These are phyloP conservation scores for Coremacera marginata DNA, from an alignment of 2,888 invertebrate species.

Conservation along the genomic window DNA sequence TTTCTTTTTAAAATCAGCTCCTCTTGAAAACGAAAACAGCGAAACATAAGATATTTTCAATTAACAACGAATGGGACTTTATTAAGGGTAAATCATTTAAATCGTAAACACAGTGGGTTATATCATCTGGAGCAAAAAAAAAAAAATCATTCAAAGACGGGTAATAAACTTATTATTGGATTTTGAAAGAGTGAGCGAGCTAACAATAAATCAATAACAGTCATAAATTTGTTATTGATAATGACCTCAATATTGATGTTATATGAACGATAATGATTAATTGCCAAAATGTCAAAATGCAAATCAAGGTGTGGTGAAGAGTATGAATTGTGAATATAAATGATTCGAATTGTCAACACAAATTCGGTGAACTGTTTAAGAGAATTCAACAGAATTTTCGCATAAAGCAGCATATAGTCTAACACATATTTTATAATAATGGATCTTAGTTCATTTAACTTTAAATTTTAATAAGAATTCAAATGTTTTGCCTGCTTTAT, in stretches of 20 bases:
- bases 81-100: too few relatives aligned
- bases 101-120: too few relatives aligned
- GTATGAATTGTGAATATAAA: background rate
- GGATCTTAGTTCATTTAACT: background rate
- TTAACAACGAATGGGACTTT: too few relatives aligned
- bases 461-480: background rate
- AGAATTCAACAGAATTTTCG: background rate
- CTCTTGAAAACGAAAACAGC: too few relatives aligned
- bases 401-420: background rate
- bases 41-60: too few relatives aligned
- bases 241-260: constrained; percentile 24
- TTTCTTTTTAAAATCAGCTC: too few relatives aligned
- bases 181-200: background rate
- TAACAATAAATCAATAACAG: constrained; percentile 35
- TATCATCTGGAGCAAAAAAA: too few relatives aligned
- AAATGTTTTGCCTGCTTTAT: background rate
- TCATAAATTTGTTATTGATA: constrained; percentile 37
- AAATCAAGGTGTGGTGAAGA: constrained; percentile 31
- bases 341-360: background rate
- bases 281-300: constrained; percentile 32
- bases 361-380: background rate
- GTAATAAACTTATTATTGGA: background rate
- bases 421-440: background rate
- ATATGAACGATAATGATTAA: constrained; percentile 27
- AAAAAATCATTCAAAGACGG: background rate